phyloP scores from a whole-genome alignment of 1,140 invertebrate species.

The Dolichoris vasculosae region DNA sequence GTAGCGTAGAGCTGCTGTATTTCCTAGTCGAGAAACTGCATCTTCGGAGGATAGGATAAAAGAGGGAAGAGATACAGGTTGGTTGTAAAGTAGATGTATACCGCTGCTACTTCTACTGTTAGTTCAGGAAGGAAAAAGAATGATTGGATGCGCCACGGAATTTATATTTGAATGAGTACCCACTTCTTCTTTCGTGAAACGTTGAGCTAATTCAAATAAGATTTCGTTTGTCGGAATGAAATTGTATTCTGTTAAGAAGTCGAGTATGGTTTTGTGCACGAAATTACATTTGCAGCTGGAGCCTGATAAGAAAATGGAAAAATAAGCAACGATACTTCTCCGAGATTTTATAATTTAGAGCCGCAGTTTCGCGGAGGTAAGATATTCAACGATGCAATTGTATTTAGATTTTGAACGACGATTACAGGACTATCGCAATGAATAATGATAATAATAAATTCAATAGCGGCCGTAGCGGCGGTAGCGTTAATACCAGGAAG shows the following conservation, averaged over 20 bases:
- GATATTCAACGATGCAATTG: background rate
- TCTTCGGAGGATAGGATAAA: constrained; percentile 42
- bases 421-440: background rate
- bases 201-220: constrained; percentile 43
- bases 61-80: constrained; percentile 42
- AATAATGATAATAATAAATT: background rate
- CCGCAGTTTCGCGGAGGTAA: background rate
- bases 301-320: constrained; percentile 22
- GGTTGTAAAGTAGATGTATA: constrained; percentile 40
- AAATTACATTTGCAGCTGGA: constrained; percentile 23
- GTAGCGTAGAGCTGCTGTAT: constrained; percentile 32
- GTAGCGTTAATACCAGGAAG: background rate
- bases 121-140: constrained; percentile 37
- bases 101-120: constrained; percentile 13
- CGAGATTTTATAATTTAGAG: background rate
- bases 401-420: background rate
- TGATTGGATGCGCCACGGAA: constrained; percentile 47
- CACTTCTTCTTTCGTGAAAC: background rate
- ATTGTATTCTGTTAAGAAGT: constrained; percentile 37
- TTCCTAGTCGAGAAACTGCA: constrained; percentile 45
- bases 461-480: no score
- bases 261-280: background rate
- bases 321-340: constrained; percentile 1
- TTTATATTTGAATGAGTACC: constrained; percentile 43
- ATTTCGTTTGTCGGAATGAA: constrained; percentile 45